A percentile compares a stretch with the other conserved stretches of the same genome.
Conservation (phyloP, 2,888 invertebrate genomes). For the Carterocephalus palaemon region DNA sequence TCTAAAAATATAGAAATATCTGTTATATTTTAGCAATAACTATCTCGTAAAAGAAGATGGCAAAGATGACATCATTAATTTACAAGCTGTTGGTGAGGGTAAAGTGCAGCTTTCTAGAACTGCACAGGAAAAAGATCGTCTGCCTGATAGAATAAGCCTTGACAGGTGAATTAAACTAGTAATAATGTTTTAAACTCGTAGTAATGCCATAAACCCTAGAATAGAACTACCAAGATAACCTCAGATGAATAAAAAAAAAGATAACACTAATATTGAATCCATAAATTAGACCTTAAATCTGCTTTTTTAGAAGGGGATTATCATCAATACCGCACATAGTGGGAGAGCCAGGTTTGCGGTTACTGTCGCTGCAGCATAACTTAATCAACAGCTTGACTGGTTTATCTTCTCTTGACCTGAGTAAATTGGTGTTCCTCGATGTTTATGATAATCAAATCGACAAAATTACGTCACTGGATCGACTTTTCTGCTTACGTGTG, state of each 20-base stretch:
- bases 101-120: conserved; percentile 84
- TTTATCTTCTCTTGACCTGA: conserved; percentile 75
- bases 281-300: not conserved
- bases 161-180: conserved; percentile 82
- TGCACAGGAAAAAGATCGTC: conserved; percentile 87
- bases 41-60: conserved; percentile 47
- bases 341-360: conserved; percentile 87
- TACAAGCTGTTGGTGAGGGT: conserved; percentile 82
- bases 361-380: conserved; percentile 95
- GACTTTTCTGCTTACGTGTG: conserved; percentile 88
- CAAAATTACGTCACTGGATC: conserved; percentile 87
- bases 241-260: not conserved
- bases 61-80: conserved; percentile 61
- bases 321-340: conserved; percentile 90
- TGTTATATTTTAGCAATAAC: conserved; percentile 3
- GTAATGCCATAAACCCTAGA: not conserved
- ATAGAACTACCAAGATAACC: not conserved
- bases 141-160: conserved; percentile 92
- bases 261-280: not conserved
- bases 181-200: not conserved
- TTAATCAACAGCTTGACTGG: conserved; percentile 87
- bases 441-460: conserved; percentile 97
- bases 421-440: conserved; percentile 93
- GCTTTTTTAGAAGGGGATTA: conserved; percentile 82
- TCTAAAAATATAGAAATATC: too few species aligned